These are phyloP conservation scores for Phoxinus phoxinus DNA, from an alignment of 2,113 vertebrate species.

Conservation along the genomic window DNA sequence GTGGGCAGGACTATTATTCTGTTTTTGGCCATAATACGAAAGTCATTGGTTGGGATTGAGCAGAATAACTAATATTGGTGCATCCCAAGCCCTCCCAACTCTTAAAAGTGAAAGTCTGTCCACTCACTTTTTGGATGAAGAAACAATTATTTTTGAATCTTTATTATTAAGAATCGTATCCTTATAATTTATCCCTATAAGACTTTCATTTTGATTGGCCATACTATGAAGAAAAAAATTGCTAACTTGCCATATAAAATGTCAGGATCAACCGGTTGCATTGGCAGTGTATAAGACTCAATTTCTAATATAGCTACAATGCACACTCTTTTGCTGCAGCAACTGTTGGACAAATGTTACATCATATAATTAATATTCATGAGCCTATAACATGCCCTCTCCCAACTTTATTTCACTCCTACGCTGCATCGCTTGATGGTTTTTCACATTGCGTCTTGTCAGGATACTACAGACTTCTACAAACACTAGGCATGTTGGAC, in stretches of 20 bases:
- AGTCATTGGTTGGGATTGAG: background rate
- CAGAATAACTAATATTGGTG: background rate
- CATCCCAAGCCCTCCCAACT: background rate
- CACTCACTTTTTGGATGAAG: background rate
- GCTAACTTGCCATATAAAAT: background rate
- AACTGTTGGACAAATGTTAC: background rate
- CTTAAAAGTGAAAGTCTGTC: background rate
- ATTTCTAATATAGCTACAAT: background rate
- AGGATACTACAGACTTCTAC: background rate
- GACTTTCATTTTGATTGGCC: background rate
- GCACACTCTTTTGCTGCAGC: background rate
- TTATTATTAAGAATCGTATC: background rate
- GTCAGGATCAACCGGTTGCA: background rate
- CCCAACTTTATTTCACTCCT: background rate
- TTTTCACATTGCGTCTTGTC: background rate
- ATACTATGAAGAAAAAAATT: background rate
- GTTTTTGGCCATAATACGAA: background rate
- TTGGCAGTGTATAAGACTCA: background rate
- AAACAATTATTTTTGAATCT: background rate
- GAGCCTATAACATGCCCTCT: background rate
- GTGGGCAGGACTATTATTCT: background rate
- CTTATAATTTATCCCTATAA: background rate
- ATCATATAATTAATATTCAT: slow-evolving; percentile 10
- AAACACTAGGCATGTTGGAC: background rate
- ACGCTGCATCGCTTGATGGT: background rate